phyloP scores from a whole-genome alignment of 2,888 invertebrate genomes.

The Cylindroiulus punctatus region DNA sequence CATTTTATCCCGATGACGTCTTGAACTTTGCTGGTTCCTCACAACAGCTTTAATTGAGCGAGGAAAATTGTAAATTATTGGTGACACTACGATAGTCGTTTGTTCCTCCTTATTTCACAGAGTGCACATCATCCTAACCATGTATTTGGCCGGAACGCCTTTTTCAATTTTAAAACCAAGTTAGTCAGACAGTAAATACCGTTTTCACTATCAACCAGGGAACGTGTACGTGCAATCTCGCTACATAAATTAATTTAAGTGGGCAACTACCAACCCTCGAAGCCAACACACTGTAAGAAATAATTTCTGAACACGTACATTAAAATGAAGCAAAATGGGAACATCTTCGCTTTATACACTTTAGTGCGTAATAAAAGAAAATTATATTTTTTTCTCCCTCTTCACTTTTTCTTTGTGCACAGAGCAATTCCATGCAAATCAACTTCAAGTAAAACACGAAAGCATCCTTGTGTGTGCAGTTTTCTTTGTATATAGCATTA shows the following conservation, averaged over 20 bases:
- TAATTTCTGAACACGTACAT: constrained; percentile 43
- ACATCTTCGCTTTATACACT: constrained; percentile 39
- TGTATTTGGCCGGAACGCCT: background rate
- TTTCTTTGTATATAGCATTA: constrained; percentile 10
- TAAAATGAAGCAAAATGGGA: constrained; percentile 45
- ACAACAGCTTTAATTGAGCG: constrained; percentile 31
- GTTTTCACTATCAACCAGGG: constrained; percentile 19
- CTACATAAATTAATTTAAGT: constrained; percentile 40
- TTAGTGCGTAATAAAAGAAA: constrained; percentile 37
- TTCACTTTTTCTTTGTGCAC: background rate
- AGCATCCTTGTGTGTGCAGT: background rate
- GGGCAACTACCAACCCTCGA: constrained; percentile 21
- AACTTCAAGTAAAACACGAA: constrained; percentile 23
- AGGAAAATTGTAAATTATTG: background rate
- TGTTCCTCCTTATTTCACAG: constrained; percentile 40
- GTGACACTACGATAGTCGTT: constrained; percentile 20
- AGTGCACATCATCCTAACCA: constrained; percentile 45
- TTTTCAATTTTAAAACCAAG: constrained; percentile 45
- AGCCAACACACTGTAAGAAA: constrained; percentile 22
- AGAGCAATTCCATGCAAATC: background rate
- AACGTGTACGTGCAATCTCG: constrained; percentile 13
- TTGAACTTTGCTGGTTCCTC: background rate
- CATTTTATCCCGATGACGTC: background rate
- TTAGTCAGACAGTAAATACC: constrained; percentile 45
- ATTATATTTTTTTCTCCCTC: background rate